These are phyloP conservation scores for Labroides dimidiatus DNA, from an alignment of 2,797 vertebrate genomes.

Conservation along the genomic window DNA sequence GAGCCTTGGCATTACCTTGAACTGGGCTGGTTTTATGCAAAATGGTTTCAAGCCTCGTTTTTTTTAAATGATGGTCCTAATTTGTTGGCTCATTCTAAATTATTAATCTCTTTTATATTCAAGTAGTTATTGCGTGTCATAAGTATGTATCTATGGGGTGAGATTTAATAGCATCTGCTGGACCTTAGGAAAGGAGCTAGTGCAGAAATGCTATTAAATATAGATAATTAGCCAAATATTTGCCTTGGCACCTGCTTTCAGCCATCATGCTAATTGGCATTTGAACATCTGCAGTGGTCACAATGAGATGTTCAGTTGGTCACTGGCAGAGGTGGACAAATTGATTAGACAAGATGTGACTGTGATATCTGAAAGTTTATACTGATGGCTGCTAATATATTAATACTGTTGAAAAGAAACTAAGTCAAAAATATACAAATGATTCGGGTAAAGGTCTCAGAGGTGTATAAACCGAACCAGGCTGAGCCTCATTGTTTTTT, in stretches of 20 bases:
- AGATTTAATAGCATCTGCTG: slow-evolving; percentile 99
- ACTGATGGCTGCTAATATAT: not conserved
- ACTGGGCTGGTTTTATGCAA: slow-evolving; percentile 96
- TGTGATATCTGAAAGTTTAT: slow-evolving; percentile 15
- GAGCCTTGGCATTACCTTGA: slow-evolving; percentile 93
- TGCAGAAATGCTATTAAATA: slow-evolving; percentile 95
- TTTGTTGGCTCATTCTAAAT: slow-evolving; percentile 99
- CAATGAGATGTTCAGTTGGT: slow-evolving; percentile 45
- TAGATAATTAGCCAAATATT: slow-evolving; percentile 99
- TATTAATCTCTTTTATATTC: slow-evolving; percentile 99
- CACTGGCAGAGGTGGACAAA: slow-evolving; percentile 50
- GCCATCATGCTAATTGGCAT: slow-evolving; percentile 90
- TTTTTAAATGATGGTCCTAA: slow-evolving; percentile 99
- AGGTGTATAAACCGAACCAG: not conserved
- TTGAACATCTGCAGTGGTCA: slow-evolving; percentile 77
- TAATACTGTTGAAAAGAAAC: slow-evolving; percentile 17
- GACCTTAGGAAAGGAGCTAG: slow-evolving; percentile 94
- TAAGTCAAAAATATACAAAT: too few species aligned
- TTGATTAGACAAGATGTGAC: slow-evolving; percentile 58
- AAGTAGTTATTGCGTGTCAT: slow-evolving; percentile 99
- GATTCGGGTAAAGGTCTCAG: not conserved
- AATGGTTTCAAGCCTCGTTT: slow-evolving; percentile 95
- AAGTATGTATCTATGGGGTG: slow-evolving; percentile 99
- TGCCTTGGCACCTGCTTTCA: slow-evolving; percentile 92
- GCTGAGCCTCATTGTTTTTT: not conserved